These are phyloP conservation scores for Chaenocephalus aceratus DNA, from an alignment of 2,113 vertebrate genomes.

Conservation along the genomic window DNA sequence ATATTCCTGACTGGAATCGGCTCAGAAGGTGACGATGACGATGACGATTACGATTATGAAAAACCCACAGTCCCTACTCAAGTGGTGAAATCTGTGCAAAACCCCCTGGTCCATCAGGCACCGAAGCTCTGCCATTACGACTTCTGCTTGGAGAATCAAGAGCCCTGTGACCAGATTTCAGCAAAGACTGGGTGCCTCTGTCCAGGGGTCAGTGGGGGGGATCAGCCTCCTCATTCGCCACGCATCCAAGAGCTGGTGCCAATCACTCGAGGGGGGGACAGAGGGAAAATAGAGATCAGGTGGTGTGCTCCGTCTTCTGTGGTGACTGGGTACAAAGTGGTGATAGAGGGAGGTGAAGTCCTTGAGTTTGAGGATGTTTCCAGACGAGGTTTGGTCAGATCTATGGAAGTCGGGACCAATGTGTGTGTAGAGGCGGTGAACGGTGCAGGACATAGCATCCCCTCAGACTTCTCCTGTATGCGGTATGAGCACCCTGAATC, in stretches of 20 bases:
- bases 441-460: slow-evolving; percentile 65
- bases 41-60: background rate
- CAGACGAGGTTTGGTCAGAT: slow-evolving; percentile 57
- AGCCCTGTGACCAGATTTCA: slow-evolving; percentile 61
- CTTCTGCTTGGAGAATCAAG: slow-evolving; percentile 74
- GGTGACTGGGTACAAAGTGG: slow-evolving; percentile 76
- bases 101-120: background rate
- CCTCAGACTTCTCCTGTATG: slow-evolving; percentile 71
- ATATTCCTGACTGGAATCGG: background rate
- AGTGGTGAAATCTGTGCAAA: fast-evolving
- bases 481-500: slow-evolving; percentile 40
- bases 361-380: slow-evolving; percentile 33
- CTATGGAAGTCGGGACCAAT: slow-evolving; percentile 68
- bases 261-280: slow-evolving; percentile 35
- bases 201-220: slow-evolving; percentile 73
- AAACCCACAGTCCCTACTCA: background rate
- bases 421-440: slow-evolving; percentile 84
- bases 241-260: slow-evolving; percentile 55
- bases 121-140: slow-evolving; percentile 62
- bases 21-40: background rate
- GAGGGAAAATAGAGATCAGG: slow-evolving; percentile 65
- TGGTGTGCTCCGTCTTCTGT: slow-evolving; percentile 84
- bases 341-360: slow-evolving; percentile 41
- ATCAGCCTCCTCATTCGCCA: slow-evolving; percentile 63
- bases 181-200: slow-evolving; percentile 71